Base-by-base conservation (phyloP, 2,113 vertebrate species). In the Gallinago undulata region DNA sequence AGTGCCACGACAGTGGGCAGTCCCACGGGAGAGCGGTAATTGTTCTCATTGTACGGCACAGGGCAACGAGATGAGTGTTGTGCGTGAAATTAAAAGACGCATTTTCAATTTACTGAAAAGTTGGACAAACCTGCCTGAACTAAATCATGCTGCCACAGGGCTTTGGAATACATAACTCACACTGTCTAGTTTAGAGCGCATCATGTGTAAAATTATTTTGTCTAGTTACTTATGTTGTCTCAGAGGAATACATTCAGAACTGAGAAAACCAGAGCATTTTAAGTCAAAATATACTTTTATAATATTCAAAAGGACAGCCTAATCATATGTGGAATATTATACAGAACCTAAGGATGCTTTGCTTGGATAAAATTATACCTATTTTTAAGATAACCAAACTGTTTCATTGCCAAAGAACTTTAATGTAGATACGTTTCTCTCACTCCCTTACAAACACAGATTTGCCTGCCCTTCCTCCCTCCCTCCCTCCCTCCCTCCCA, bases 1-100 rank as follows among this genome's bases (percentile, higher is more conserved):
- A 0, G 24, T 7, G 77, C 76, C 28, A 28, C 2, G 14, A 27
- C 69, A 37, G 7, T 2, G 1, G 0, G 0, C 4, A 69, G 73
- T 28, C 15, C 57, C 13, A 2, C 3, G 41, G 64, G n/a, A 73
- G 12, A 70, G 48, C 41, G 33, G 69, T 1, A 17, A 23, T 1
- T 3, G 45, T 10, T 24, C 39, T 8, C 19, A 2, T 3, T 16
- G 10, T 5, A 45, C 0, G 15, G 77, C 39, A 27, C 50, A 7
- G 2, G 66, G 33, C 47, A 90, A 62, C 12, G 53, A 24, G 68
- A 8, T 0, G 9, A 67, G 39, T 18, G 1, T 0, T 28, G 28
- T 12, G 18, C 22, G 9, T 14, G 13, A 60, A n/a, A 85, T 4
- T 7, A 7, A 37, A 69, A 62, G 41, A 17, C 9, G 13, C 19